Evolutionary conservation across 1,140 invertebrate species (phyloP).

Genomic region (Aphidius ervi): DNA sequence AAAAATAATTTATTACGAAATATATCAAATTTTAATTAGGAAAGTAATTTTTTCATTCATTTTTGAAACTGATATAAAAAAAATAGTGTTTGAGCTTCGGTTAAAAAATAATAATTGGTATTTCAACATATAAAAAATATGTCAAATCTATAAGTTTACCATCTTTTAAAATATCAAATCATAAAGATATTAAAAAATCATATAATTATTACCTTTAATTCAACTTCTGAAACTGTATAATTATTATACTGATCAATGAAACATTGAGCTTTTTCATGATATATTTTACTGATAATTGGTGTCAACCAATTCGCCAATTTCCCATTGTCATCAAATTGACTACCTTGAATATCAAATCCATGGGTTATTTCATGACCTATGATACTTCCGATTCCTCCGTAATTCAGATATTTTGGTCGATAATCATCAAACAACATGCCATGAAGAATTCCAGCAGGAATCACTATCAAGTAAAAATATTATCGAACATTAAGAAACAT

Average conservation of each 20-base stretch:
- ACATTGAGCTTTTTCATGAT: neutral
- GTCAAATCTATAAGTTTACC: too few species aligned
- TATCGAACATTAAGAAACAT: neutral
- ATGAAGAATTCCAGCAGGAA: neutral
- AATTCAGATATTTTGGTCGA: constrained; percentile 55
- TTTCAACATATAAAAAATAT: neutral
- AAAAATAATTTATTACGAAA: too few species aligned
- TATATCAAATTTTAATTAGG: too few species aligned
- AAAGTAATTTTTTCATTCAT: too few species aligned
- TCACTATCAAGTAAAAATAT: neutral
- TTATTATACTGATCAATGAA: constrained; percentile 4
- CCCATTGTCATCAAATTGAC: constrained; percentile 64
- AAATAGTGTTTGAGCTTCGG: too few species aligned
- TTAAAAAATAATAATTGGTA: too few species aligned
- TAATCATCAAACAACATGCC: neutral
- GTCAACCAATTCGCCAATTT: constrained; percentile 38
- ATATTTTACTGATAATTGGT: neutral
- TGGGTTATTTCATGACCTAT: constrained; percentile 76
- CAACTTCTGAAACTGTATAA: neutral
- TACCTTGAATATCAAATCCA: constrained; percentile 68
- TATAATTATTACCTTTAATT: neutral
- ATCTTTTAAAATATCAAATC: too few species aligned
- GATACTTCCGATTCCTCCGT: constrained; percentile 70
- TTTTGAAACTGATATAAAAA: too few species aligned
- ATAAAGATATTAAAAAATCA: neutral